These are phyloP conservation scores for Megaceryle alcyon DNA, from an alignment of 2,797 vertebrate species.

Conservation along the genomic window DNA sequence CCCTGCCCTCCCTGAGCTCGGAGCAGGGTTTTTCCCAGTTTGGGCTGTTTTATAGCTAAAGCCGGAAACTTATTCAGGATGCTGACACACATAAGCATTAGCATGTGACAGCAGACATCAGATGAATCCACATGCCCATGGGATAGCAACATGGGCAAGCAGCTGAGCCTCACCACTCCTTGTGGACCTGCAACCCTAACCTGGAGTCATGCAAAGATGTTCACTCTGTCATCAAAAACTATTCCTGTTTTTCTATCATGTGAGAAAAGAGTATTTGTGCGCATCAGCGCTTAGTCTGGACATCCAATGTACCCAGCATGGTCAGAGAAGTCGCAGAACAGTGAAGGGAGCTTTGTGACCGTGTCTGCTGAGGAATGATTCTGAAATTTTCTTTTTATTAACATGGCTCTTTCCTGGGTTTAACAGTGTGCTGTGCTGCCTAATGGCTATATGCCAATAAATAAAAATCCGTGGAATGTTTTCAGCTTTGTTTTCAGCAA, in stretches of 20 bases:
- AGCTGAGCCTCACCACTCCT: not conserved
- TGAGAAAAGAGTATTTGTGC: not conserved
- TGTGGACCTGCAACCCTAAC: not conserved
- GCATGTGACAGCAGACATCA: not conserved
- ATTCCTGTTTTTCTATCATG: not conserved
- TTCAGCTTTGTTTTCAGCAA: not conserved
- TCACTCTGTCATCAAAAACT: not conserved
- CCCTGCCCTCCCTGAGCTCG: accelerated
- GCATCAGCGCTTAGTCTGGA: not conserved
- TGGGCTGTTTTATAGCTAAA: conserved; percentile 10
- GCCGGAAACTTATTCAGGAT: not conserved
- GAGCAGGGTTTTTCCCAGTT: not conserved
- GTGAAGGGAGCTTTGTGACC: not conserved
- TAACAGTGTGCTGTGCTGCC: not conserved
- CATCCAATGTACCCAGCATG: accelerated
- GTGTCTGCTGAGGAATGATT: not conserved
- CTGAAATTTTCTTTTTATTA: not conserved
- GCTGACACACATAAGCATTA: accelerated
- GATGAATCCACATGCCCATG: not conserved
- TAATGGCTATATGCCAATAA: not conserved
- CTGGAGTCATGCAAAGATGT: not conserved
- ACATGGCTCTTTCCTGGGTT: not conserved
- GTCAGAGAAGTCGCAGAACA: not conserved
- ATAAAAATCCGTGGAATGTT: not conserved
- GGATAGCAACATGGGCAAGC: not conserved